These are phyloP conservation scores for Eulemur albifrons DNA, from an alignment of 2,797 vertebrate species.

Conservation along the genomic window DNA sequence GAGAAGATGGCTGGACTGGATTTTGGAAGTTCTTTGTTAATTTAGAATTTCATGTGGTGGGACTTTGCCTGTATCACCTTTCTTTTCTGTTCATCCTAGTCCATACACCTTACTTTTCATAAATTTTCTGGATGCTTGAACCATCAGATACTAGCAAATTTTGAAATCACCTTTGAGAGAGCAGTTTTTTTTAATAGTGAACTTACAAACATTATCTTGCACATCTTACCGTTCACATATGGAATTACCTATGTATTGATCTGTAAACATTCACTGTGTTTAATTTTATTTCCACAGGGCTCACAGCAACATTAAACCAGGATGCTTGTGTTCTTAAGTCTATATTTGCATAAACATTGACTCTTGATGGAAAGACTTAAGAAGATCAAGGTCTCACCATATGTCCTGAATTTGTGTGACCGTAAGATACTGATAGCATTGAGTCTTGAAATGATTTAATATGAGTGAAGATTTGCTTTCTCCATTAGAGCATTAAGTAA, in stretches of 20 bases:
- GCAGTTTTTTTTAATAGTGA: neutral
- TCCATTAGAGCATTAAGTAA: slow-evolving; percentile 89
- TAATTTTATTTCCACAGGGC: slow-evolving; percentile 82
- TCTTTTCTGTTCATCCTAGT: neutral
- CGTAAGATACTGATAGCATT: slow-evolving; percentile 82
- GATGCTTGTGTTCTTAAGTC: slow-evolving; percentile 70
- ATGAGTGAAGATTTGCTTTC: slow-evolving; percentile 86
- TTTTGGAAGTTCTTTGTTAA: neutral
- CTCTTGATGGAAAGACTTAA: slow-evolving; percentile 78
- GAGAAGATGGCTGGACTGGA: neutral
- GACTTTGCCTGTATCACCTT: neutral
- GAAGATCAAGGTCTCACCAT: slow-evolving; percentile 80
- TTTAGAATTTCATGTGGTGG: neutral
- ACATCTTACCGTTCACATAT: neutral
- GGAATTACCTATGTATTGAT: neutral
- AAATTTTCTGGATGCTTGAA: neutral
- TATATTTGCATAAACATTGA: slow-evolving; percentile 76
- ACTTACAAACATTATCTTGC: neutral
- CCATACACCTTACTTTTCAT: neutral
- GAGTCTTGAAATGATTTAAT: slow-evolving; percentile 78
- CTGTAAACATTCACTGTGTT: slow-evolving; percentile 21
- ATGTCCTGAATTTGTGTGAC: slow-evolving; percentile 81
- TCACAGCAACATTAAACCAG: slow-evolving; percentile 87
- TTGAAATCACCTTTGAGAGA: slow-evolving; percentile 8
- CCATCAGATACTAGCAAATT: neutral